Conservation (phyloP, 1,140 invertebrate genomes). For the Goniozus legneri region DNA sequence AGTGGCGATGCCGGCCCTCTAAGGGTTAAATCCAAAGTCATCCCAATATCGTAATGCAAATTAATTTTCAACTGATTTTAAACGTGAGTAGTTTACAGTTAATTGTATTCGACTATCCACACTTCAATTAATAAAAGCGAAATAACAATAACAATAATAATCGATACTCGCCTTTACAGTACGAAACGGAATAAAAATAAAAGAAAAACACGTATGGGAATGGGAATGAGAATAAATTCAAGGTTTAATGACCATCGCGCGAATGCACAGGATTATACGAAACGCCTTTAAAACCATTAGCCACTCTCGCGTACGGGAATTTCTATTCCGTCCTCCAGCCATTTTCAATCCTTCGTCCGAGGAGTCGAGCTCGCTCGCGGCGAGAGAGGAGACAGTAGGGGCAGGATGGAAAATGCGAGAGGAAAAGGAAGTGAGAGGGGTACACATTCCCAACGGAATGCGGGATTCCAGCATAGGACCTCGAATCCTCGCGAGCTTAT, state of each 20-base stretch:
- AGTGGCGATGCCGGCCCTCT: too few species aligned
- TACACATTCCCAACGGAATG: slow-evolving; percentile 13
- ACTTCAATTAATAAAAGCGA: too few species aligned
- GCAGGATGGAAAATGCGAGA: not conserved
- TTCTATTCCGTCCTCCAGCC: not conserved
- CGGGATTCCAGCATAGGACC: slow-evolving; percentile 8
- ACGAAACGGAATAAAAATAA: too few species aligned
- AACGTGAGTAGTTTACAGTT: too few species aligned
- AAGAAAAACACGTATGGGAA: too few species aligned
- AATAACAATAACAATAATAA: too few species aligned
- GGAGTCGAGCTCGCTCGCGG: not conserved
- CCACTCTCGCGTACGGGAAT: slow-evolving; percentile 4
- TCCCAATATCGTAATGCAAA: too few species aligned
- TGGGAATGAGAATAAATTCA: slow-evolving; percentile 1
- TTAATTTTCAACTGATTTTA: too few species aligned
- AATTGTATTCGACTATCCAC: too few species aligned
- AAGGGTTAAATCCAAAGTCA: too few species aligned
- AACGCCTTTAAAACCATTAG: slow-evolving; percentile 17
- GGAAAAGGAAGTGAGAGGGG: not conserved
- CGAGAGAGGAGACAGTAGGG: not conserved
- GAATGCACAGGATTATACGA: slow-evolving; percentile 10
- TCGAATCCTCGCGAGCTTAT: slow-evolving; percentile 18
- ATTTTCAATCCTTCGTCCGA: not conserved
- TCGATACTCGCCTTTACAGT: too few species aligned
- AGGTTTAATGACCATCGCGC: slow-evolving; percentile 6